These are phyloP conservation scores for Gallinago media DNA, from an alignment of 2,113 vertebrate genomes.

Conservation along the genomic window DNA sequence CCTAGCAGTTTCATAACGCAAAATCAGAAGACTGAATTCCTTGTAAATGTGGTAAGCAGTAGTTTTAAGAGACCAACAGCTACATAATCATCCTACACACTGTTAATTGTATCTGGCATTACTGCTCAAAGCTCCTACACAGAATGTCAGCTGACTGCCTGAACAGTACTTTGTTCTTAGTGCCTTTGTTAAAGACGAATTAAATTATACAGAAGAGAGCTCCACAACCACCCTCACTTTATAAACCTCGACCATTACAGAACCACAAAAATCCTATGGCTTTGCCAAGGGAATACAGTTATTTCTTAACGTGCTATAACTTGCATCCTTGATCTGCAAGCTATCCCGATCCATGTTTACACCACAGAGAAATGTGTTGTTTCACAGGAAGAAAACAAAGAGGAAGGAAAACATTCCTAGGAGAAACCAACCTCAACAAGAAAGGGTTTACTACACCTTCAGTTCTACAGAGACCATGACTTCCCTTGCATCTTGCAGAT, in stretches of 20 bases:
- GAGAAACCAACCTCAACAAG: not conserved
- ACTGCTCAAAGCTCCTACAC: constrained; percentile 62
- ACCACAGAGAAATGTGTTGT: not conserved
- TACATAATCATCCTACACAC: constrained; percentile 76
- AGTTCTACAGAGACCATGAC: not conserved
- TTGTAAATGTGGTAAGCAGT: constrained; percentile 45
- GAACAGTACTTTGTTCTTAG: constrained; percentile 48
- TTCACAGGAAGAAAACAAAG: not conserved
- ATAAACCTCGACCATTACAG: not conserved
- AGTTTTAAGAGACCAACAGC: constrained; percentile 58
- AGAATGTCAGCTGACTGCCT: constrained; percentile 57
- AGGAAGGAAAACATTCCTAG: not conserved
- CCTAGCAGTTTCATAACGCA: constrained; percentile 13
- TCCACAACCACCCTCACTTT: constrained; percentile 1
- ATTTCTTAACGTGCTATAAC: not conserved
- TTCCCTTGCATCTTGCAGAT: not conserved
- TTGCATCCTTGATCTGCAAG: not conserved
- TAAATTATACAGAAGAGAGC: constrained; percentile 20
- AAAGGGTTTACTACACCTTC: not conserved
- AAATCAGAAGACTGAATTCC: constrained; percentile 66
- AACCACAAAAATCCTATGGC: not conserved
- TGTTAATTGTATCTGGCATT: constrained; percentile 73
- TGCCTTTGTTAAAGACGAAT: constrained; percentile 60
- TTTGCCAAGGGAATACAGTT: not conserved
- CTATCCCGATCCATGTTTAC: not conserved